These are phyloP conservation scores for Unio pictorum DNA, from an alignment of 2,888 invertebrate genomes.

Conservation along the genomic window DNA sequence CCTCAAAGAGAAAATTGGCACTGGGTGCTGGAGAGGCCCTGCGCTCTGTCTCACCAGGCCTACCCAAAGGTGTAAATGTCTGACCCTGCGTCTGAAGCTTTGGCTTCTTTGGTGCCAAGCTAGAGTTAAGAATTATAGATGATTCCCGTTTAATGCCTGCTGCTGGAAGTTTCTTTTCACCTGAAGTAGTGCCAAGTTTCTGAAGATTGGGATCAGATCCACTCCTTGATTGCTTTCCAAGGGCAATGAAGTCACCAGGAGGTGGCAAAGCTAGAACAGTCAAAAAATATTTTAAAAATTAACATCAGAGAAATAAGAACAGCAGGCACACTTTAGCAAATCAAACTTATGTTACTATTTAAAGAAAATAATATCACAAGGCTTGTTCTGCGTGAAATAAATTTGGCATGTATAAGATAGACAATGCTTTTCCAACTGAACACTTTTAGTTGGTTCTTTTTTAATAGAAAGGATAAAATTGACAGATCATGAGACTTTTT, in stretches of 20 bases:
- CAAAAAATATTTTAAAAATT: neutral
- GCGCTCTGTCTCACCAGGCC: slow-evolving; percentile 54
- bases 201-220: slow-evolving; percentile 16
- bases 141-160: slow-evolving; percentile 80
- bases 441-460: too few relatives aligned
- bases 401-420: neutral
- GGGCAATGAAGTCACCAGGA: slow-evolving; percentile 71
- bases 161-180: slow-evolving; percentile 33
- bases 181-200: slow-evolving; percentile 8
- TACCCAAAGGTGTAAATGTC: slow-evolving; percentile 64
- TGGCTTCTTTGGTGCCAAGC: slow-evolving; percentile 69
- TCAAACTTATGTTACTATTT: too few relatives aligned
- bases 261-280: slow-evolving; percentile 42
- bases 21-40: slow-evolving; percentile 56
- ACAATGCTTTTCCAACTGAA: too few relatives aligned
- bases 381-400: neutral
- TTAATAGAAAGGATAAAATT: too few relatives aligned
- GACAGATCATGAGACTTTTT: too few relatives aligned
- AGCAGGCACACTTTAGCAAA: neutral
- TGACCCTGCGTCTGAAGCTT: slow-evolving; percentile 54
- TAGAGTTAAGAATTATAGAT: slow-evolving; percentile 43
- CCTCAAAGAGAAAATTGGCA: slow-evolving; percentile 64
- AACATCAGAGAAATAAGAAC: neutral
- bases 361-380: neutral
- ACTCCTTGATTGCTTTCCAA: slow-evolving; percentile 61